Evolutionary conservation across 2,888 invertebrate genomes (phyloP), one percentile per base, ranked within the genome.

Genomic region (Hirtodrosophila cameraria): DNA sequence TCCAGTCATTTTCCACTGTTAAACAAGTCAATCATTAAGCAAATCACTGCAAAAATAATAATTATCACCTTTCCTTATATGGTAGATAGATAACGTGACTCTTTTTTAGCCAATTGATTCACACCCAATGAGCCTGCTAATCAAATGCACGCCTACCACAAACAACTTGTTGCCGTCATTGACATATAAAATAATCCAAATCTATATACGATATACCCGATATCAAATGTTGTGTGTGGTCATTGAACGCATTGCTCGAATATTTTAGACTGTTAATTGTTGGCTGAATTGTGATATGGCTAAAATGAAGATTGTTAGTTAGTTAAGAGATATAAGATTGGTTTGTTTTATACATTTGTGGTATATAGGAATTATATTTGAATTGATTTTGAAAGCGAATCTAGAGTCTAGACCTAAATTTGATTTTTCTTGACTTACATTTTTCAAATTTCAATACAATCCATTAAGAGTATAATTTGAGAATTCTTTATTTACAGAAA

Each of bases 121-220:
- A 46, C 72, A 68, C 45, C 50, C 43, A 75, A 63, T 71, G 38
- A 76, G 36, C 11, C 6, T 41, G 67, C 41, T 71, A 82, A 79
- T 81, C 52, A 70, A 75, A 74, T 55, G 43, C 13, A 36, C 33
- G 33, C 55, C 35, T 53, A 18, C 18, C 18, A 18, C 33, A 28
- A 18, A 31, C 33, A 50, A 33, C 12, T 18, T 9, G 25, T 25
- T 57, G 55, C 12, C 36, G 42, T 43, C 30, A 43, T 41, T 39
- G 23, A 54, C 41, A 31, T 48, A 41, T 31, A 13, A 18, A 16
- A 36, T 55, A 20, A 15, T 30, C n/a, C 18, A 4, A 18, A 18
- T 18, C 18, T 18, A 42, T 42, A 5, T 27, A 45, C 25, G 15
- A 53, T 73, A 73, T 50, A n/a, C 2, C 38, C 35, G 42, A 57